phyloP scores from a whole-genome alignment of 2,888 invertebrate genomes.

The Syritta pipiens region DNA sequence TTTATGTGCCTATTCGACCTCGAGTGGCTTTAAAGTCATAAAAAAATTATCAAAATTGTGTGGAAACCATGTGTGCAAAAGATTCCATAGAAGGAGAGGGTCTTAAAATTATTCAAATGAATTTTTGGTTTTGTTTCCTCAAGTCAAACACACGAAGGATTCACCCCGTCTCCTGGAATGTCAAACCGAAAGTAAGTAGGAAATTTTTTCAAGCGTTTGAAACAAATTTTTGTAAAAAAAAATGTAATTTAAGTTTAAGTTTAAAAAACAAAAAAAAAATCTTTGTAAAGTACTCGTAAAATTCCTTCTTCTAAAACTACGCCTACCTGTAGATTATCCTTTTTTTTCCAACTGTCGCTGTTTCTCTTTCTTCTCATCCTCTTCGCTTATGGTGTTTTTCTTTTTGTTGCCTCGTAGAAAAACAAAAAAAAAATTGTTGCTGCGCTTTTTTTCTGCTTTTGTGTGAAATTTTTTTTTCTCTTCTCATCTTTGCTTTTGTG shows the following conservation, averaged over 20 bases:
- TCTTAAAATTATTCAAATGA: no score
- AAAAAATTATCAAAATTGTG: no score
- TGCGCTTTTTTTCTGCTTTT: conserved; percentile 26
- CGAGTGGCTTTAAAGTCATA: no score
- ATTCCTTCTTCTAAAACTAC: conserved; percentile 54
- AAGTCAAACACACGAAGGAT: no score
- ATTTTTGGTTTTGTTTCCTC: no score
- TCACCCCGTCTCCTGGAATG: background rate
- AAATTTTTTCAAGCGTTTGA: conserved; percentile 63
- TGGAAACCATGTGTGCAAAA: no score
- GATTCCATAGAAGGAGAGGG: no score
- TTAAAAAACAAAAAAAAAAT: conserved; percentile 4
- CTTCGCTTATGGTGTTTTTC: conserved; percentile 27
- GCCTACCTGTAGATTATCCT: conserved; percentile 61
- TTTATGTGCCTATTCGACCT: no score
- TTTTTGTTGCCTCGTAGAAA: conserved; percentile 6
- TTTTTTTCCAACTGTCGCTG: conserved; percentile 37
- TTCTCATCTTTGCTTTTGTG: background rate
- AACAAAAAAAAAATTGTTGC: background rate
- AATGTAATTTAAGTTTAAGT: conserved; percentile 36
- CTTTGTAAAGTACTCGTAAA: conserved; percentile 31
- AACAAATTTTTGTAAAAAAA: background rate
- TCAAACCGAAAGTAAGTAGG: background rate
- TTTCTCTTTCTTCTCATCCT: conserved; percentile 16
- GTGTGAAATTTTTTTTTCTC: conserved; percentile 5